Evolutionary conservation across 2,888 invertebrate genomes (phyloP).

Genomic region (Tipula unca): DNA sequence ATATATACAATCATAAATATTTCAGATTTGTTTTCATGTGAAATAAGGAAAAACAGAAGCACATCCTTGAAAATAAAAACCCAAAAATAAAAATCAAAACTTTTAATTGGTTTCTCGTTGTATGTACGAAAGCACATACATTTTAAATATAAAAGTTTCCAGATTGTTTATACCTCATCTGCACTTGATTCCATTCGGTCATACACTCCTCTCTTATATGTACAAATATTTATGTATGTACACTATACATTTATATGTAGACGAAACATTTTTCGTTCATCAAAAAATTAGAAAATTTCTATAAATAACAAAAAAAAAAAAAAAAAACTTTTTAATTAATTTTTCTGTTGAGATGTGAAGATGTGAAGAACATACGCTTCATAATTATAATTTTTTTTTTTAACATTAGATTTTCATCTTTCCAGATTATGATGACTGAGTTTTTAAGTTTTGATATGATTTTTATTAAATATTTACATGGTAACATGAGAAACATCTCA

Average conservation of each 20-base stretch:
- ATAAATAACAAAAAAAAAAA: not conserved
- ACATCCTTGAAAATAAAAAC: not conserved
- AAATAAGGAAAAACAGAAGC: not conserved
- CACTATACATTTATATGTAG: not conserved
- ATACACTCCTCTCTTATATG: not conserved
- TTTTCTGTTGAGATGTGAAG: not conserved
- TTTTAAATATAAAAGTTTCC: not conserved
- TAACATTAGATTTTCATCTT: not conserved
- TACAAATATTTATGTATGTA: no score
- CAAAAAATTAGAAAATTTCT: not conserved
- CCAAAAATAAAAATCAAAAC: not conserved
- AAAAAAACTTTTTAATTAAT: not conserved
- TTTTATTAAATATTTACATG: not conserved
- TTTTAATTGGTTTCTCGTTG: not conserved
- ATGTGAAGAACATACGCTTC: not conserved
- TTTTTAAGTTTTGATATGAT: not conserved
- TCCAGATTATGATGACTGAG: not conserved
- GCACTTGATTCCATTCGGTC: not conserved
- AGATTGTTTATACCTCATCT: not conserved
- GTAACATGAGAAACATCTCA: not conserved
- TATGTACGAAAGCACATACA: not conserved
- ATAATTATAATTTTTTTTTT: not conserved
- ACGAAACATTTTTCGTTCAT: not conserved
- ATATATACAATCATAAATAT: no score
- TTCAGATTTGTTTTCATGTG: not conserved